phyloP scores from a whole-genome alignment of 2,113 vertebrate genomes.

The Ophiodon elongatus region DNA sequence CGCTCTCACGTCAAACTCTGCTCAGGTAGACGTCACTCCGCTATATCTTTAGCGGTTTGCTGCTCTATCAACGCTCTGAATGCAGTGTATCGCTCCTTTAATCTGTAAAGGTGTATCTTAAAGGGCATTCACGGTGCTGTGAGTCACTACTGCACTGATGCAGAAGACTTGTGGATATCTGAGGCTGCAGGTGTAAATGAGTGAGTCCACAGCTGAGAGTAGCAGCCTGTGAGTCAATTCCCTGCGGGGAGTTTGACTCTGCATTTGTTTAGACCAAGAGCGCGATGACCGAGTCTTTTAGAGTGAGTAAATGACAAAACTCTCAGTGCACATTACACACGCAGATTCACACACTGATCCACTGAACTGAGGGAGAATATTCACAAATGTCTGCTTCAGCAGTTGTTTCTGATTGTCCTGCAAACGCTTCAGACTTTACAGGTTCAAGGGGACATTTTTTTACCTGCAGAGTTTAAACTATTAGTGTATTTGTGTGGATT shows the following conservation, averaged over 20 bases:
- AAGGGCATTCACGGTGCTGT: constrained; percentile 3
- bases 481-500: background rate
- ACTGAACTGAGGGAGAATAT: background rate
- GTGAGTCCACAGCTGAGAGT: constrained; percentile 40
- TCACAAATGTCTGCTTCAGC: too few species aligned
- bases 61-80: background rate
- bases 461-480: background rate
- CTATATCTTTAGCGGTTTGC: background rate
- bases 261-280: constrained; percentile 34
- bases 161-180: background rate
- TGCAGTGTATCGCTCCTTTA: background rate
- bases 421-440: background rate
- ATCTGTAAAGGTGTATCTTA: background rate
- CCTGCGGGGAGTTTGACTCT: constrained; percentile 43
- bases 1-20: too few species aligned
- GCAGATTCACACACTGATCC: background rate
- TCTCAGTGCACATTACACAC: constrained; percentile 13
- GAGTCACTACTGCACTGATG: constrained; percentile 3
- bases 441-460: background rate
- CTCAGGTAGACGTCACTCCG: too few species aligned
- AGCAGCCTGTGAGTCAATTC: constrained; percentile 48
- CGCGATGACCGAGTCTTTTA: constrained; percentile 52
- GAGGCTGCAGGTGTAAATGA: constrained; percentile 56
- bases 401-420: background rate
- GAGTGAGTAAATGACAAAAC: constrained; percentile 59